phyloP scores from a whole-genome alignment of 2,888 invertebrate genomes.

The Synanthedon formicaeformis region DNA sequence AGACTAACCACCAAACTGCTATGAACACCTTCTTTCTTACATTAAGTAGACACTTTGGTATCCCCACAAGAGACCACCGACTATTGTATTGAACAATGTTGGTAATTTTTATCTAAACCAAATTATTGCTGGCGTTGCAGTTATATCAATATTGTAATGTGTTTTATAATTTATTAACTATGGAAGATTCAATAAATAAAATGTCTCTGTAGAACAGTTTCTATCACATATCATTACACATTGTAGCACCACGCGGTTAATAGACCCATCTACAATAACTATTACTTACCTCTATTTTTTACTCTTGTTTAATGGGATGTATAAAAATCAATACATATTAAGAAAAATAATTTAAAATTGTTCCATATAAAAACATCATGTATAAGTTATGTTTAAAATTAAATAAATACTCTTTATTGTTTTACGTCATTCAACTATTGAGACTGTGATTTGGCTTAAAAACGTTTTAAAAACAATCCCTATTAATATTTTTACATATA shows the following conservation, averaged over 20 bases:
- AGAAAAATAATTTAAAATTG: constrained; percentile 65
- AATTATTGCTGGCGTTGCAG: constrained; percentile 51
- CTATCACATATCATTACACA: constrained; percentile 69
- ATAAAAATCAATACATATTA: constrained; percentile 67
- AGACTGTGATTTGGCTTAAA: constrained; percentile 60
- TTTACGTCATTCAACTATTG: constrained; percentile 58
- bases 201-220: constrained; percentile 67
- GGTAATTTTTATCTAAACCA: constrained; percentile 36
- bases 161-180: constrained; percentile 53
- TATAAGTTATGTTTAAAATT: constrained; percentile 65
- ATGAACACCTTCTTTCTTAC: constrained; percentile 8
- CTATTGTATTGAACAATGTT: constrained; percentile 34
- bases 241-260: constrained; percentile 70
- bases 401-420: constrained; percentile 67
- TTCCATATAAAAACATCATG: constrained; percentile 67
- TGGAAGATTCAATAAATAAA: constrained; percentile 68
- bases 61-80: constrained; percentile 39
- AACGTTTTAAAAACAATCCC: constrained; percentile 50
- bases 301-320: constrained; percentile 65
- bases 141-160: constrained; percentile 42
- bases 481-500: constrained; percentile 27
- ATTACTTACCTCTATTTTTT: constrained; percentile 60
- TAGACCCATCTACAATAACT: constrained; percentile 63
- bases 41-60: constrained; percentile 39
- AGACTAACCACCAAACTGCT: background rate